Evolutionary conservation across 2,888 invertebrate genomes (phyloP), one percentile per base, ranked within the genome.

Genomic region (Chrysodeixis includens): DNA sequence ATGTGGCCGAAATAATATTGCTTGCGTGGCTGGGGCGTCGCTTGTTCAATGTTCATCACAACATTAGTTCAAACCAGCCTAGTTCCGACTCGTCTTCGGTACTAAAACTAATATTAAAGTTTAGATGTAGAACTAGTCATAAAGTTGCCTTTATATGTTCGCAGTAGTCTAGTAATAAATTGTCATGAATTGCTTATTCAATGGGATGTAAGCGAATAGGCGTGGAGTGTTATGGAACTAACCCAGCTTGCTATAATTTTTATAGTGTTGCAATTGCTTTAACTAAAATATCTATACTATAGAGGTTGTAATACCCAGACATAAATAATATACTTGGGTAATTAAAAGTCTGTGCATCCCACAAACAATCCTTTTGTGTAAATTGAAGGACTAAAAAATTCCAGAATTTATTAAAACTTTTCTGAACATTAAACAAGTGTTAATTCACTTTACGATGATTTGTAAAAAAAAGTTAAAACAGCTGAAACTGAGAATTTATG

Each of bases 161-260:
- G 26, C 51, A 59, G 18, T 53, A 49, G 71, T 30, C 30, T 30
- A 62, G 32, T 62, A 55, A 60, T 18, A 71, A 71, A 62, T 55
- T 5, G 30, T 57, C 30, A 22, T 26, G 52, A 63, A 61, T 18
- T 76, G 56, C 12, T n/a, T 63, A 62, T 69, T 62, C 35, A 16
- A 32, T 30, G 56, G 58, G 56, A 10, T 18, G 14, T 35, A 57
- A 18, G 40, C 61, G 30, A 59, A 30, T 59, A 57, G 14, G 10
- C 32, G 56, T 58, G 46, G 20, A 40, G 44, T 57, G 16, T 44
- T 54, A 30, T 30, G 54, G 55, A 70, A 32, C 40, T 69, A 14
- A n/a, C 62, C 60, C 66, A 60, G 51, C 57, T 66, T 44, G 51
- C 20, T 22, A 20, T 49, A 44, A 40, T 65, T 70, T 65, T 75